These are phyloP conservation scores for Apis florea DNA, from an alignment of 1,140 invertebrate species.

Conservation along the genomic window DNA sequence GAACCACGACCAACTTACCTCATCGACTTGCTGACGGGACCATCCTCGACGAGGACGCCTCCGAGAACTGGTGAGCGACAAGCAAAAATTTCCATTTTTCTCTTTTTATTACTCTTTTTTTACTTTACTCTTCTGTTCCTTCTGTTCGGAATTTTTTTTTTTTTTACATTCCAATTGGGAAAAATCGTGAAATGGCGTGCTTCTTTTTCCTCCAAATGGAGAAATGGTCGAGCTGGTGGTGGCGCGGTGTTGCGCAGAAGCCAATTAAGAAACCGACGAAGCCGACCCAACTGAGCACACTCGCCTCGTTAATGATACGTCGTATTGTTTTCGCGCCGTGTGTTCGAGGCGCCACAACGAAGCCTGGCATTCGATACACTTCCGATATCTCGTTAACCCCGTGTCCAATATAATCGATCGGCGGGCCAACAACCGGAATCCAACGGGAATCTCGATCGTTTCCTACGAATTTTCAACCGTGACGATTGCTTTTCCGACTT, in stretches of 20 bases:
- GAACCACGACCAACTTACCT: conserved; percentile 73
- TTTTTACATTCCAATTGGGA: too few species aligned
- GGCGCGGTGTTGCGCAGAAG: conserved; percentile 22
- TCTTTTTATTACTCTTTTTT: too few species aligned
- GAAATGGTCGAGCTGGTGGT: neutral
- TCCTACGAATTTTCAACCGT: neutral
- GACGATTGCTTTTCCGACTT: neutral
- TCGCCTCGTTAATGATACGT: conserved; percentile 57
- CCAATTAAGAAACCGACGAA: conserved; percentile 65
- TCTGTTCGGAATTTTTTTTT: too few species aligned
- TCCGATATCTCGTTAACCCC: conserved; percentile 48
- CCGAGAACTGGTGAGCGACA: conserved; percentile 81
- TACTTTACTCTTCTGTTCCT: too few species aligned
- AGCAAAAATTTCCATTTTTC: neutral
- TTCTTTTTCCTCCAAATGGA: too few species aligned
- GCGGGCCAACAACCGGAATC: neutral
- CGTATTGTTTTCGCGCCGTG: conserved; percentile 31
- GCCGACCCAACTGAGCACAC: conserved; percentile 50
- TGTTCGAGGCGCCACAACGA: conserved; percentile 32
- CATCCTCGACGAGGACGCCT: conserved; percentile 80
- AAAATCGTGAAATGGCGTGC: too few species aligned
- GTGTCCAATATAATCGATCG: conserved; percentile 34
- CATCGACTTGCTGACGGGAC: conserved; percentile 76
- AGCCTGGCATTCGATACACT: conserved; percentile 24
- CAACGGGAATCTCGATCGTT: neutral